Percentiles rank a stretch among this genome's conserved stretches.
These are phyloP conservation scores for Cololabis saira DNA, from an alignment of 2,113 vertebrate genomes.

Conservation along the genomic window DNA sequence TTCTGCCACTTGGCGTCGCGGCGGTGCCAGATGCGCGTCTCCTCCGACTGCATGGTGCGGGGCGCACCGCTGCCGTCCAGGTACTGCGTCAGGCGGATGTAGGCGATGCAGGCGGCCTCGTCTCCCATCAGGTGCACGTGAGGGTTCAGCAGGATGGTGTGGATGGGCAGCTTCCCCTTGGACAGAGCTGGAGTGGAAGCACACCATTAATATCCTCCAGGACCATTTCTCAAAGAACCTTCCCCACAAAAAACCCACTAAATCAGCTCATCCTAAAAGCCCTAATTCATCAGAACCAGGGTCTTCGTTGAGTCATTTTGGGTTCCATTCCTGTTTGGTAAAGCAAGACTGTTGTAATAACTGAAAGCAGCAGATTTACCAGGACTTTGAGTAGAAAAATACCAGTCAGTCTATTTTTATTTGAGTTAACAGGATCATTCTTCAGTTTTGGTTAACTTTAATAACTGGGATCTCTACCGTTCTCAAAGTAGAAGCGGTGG, in stretches of 20 bases:
- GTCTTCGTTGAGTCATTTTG: too few species aligned
- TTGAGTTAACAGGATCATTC: too few species aligned
- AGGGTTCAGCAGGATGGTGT: conserved; percentile 96
- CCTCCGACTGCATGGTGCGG: conserved; percentile 96
- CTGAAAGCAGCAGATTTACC: too few species aligned
- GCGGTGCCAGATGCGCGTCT: conserved; percentile 96
- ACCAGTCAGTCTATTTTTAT: too few species aligned
- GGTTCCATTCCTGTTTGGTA: too few species aligned
- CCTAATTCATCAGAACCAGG: too few species aligned
- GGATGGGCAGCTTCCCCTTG: conserved; percentile 90
- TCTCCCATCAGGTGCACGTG: conserved; percentile 97
- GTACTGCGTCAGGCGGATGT: conserved; percentile 96
- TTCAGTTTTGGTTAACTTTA: too few species aligned
- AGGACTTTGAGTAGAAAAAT: too few species aligned
- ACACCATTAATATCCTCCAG: background rate
- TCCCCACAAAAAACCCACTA: too few species aligned
- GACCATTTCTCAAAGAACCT: background rate
- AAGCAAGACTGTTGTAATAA: too few species aligned
- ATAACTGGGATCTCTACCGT: conserved; percentile 77
- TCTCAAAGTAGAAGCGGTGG: conserved; percentile 98
- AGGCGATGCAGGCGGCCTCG: conserved; percentile 95
- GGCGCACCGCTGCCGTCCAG: conserved; percentile 89
- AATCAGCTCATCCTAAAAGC: too few species aligned
- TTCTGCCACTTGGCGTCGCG: conserved; percentile 98
- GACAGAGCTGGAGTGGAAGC: conserved; percentile 83